phyloP scores from a whole-genome alignment of 2,113 vertebrate species.

The Pyrgilauda ruficollis region DNA sequence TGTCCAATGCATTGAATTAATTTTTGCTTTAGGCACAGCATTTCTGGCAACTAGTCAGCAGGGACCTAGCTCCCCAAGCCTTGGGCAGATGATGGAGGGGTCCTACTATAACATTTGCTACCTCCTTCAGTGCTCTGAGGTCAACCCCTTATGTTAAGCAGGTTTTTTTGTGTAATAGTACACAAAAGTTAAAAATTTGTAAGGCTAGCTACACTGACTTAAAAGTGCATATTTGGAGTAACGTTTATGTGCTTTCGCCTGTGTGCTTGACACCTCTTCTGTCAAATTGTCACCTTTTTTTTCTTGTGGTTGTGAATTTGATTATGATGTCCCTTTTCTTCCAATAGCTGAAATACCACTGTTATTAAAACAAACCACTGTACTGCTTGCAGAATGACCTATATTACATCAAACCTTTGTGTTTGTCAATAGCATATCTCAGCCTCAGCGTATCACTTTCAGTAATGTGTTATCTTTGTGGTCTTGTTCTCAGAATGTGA shows the following conservation, averaged over 20 bases:
- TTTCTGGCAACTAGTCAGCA: neutral
- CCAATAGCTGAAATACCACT: neutral
- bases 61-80: neutral
- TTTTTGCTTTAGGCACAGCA: neutral
- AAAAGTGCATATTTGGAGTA: neutral
- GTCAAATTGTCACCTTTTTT: neutral
- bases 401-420: neutral
- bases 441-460: neutral
- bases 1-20: neutral
- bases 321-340: neutral
- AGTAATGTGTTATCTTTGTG: conserved; percentile 18
- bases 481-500: conserved; percentile 28
- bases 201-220: neutral
- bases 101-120: neutral
- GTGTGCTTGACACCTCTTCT: neutral
- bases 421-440: neutral
- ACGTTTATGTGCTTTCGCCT: neutral
- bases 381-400: neutral
- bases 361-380: conserved; percentile 33
- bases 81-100: neutral
- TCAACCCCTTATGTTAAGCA: neutral
- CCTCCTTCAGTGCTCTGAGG: neutral
- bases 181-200: neutral
- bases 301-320: conserved; percentile 16
- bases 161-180: neutral